Evolutionary conservation across 2,113 vertebrate species (phyloP), one percentile per base, ranked within the genome.

Genomic region (Plectropomus leopardus): DNA sequence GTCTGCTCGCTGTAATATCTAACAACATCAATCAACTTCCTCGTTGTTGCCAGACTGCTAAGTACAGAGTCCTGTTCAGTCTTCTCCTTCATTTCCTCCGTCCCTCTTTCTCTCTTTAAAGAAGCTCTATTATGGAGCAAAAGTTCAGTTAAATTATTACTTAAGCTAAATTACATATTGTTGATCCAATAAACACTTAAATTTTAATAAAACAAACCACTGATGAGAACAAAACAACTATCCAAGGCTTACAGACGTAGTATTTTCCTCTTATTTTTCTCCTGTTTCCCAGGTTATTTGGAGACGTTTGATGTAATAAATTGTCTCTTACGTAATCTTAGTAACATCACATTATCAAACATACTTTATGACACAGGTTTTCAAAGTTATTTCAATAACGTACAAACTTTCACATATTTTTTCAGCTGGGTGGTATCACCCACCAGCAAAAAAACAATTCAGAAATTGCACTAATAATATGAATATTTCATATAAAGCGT

Each of bases 11-110:
- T 86, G 84, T 42, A 89, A 91, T 91, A 90, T 91, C 83, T 82
- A 87, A 87, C 73, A 55, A 75, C 86, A 91, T 92, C 89, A 80
- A 83, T 92, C 85, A 85, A 17, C 70, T 48, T 83, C 74, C n/a
- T 32, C 6, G 57, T 71, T 67, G 78, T 78, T 84, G 88, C 77
- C 78, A 85, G 78, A 64, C 40, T 74, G 71, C 76, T 76, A 86
- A 88, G 86, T 77, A 72, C 77, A 82, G 80, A 88, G 64, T 79
- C 72, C 72, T 79, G 78, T 82, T 83, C 64, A 1, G 65, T 73
- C n/a, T 30, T 78, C 82, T 68, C 26, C 10, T 23, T 72, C 57
- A 23, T 60, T 76, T 86, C 86, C 81, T 92, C 47, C 26, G 50
- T 78, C 79, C 54, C 34, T 88, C 75, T 61, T 28, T 78, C 64